phyloP scores from a whole-genome alignment of 1,140 invertebrate species.

The Anoplophora glabripennis region DNA sequence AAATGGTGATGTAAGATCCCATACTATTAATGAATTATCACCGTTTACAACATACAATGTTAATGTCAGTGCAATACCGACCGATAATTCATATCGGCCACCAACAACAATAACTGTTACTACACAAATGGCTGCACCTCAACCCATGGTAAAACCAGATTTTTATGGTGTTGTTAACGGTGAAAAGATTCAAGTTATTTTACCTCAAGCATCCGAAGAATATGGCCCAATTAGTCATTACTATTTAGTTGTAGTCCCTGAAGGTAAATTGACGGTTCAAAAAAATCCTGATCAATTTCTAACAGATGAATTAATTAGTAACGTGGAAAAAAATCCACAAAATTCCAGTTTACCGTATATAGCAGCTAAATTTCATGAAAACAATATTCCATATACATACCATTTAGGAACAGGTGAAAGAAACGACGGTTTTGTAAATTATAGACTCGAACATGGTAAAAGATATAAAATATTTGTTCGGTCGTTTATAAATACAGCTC shows the following conservation, averaged over 20 bases:
- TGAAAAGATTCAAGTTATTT: constrained; percentile 84
- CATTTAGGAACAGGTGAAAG: constrained; percentile 83
- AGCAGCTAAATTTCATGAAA: constrained; percentile 87
- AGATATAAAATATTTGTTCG: constrained; percentile 90
- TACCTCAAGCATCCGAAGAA: constrained; percentile 95
- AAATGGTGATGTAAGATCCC: constrained; percentile 63
- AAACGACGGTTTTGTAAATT: constrained; percentile 87
- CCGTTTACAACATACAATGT: constrained; percentile 94
- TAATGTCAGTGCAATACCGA: constrained; percentile 87
- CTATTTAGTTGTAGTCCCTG: constrained; percentile 92
- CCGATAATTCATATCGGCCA: constrained; percentile 79
- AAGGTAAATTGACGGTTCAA: constrained; percentile 71
- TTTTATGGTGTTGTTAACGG: constrained; percentile 84
- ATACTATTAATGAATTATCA: constrained; percentile 82
- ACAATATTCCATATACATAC: constrained; percentile 89
- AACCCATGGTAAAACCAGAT: constrained; percentile 92
- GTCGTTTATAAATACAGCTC: constrained; percentile 91
- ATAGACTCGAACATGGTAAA: constrained; percentile 76
- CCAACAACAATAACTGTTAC: constrained; percentile 93
- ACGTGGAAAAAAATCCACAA: constrained; percentile 63
- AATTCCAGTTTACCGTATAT: constrained; percentile 82
- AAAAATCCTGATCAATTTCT: constrained; percentile 88
- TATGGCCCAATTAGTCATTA: constrained; percentile 99
- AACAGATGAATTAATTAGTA: constrained; percentile 77
- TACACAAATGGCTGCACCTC: constrained; percentile 94